Percentiles rank a stretch among this genome's conserved stretches.
Evolutionary conservation across 2,113 vertebrate genomes (phyloP).

Genomic region (Ellobius talpinus): DNA sequence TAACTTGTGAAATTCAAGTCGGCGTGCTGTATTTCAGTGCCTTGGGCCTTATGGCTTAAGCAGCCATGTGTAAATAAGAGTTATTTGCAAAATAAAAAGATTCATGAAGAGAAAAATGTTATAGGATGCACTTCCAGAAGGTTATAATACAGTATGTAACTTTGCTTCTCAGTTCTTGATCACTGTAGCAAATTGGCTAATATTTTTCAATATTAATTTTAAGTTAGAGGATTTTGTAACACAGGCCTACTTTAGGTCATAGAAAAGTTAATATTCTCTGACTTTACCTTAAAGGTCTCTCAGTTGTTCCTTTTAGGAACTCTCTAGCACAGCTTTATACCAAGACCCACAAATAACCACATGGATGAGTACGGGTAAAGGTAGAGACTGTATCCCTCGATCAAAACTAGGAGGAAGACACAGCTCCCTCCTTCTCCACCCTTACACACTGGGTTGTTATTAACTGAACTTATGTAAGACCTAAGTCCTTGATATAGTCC

Average conservation of each 20-base stretch:
- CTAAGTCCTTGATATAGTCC: neutral
- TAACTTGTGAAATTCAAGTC: conserved; percentile 25
- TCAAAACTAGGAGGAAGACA: neutral
- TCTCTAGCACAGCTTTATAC: neutral
- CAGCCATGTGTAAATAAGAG: conserved; percentile 15
- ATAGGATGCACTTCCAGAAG: neutral
- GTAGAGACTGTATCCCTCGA: neutral
- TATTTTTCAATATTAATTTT: conserved; percentile 29
- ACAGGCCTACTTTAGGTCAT: neutral
- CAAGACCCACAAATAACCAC: neutral
- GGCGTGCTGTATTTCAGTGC: neutral
- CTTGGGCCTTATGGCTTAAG: neutral
- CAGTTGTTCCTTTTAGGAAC: neutral
- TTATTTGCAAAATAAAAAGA: conserved; percentile 35
- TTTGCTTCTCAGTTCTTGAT: conserved; percentile 30
- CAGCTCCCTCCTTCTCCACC: neutral
- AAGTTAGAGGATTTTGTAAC: neutral
- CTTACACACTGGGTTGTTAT: neutral
- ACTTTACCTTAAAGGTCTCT: neutral
- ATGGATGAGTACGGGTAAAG: neutral
- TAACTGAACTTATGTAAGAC: neutral
- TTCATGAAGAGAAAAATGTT: conserved; percentile 9
- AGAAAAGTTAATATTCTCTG: neutral
- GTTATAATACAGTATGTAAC: neutral
- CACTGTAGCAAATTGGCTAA: neutral